Evolutionary conservation across 2,888 invertebrate species (phyloP).

Genomic region (Drepanosiphum platanoidis): DNA sequence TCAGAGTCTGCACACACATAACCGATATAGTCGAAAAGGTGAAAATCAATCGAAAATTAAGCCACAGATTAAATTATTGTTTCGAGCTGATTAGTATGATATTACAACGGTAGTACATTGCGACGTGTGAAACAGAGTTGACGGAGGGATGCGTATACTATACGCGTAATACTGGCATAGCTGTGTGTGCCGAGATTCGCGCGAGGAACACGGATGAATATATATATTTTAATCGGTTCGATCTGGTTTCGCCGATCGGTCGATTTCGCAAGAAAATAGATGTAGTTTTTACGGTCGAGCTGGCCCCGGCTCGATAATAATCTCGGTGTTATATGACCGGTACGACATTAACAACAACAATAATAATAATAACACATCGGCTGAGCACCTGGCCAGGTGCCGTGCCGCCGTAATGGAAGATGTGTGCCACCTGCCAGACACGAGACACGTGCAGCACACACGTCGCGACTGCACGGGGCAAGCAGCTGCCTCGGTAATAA

Average conservation of each 20-base stretch:
- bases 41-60: no score
- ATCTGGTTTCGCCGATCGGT: background rate
- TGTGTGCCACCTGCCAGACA: constrained; percentile 44
- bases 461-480: constrained; percentile 40
- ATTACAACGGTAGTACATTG: no score
- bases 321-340: background rate
- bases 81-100: no score
- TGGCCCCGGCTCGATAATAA: constrained; percentile 9
- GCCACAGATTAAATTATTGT: no score
- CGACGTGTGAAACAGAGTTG: no score
- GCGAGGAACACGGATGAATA: no score
- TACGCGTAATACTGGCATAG: no score
- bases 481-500: constrained; percentile 37
- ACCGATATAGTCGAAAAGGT: no score
- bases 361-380: constrained; percentile 10
- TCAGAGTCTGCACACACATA: no score
- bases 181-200: no score
- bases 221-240: background rate
- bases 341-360: background rate
- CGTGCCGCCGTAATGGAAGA: background rate
- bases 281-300: background rate
- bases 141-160: no score
- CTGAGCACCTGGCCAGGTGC: constrained; percentile 57
- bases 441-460: constrained; percentile 58
- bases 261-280: background rate